Conservation (phyloP, 2,797 vertebrate species). For the Lagocephalus sceleratus region DNA sequence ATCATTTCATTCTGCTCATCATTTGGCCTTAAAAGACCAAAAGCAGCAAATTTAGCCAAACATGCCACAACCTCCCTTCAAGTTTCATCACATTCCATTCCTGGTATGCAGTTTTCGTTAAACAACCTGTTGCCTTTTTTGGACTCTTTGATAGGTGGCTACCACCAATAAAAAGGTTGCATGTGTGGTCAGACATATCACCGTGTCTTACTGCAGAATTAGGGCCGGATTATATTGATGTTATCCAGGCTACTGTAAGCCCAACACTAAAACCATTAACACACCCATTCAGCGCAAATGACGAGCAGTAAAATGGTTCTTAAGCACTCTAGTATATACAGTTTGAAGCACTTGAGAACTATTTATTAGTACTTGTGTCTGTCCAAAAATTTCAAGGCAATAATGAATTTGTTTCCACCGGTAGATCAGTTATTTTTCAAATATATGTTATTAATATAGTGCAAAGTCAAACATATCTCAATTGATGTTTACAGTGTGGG, state of each 20-base stretch:
- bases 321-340: not conserved
- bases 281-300: slow-evolving; percentile 4
- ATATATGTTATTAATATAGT: not conserved
- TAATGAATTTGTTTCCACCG: not conserved
- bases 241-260: slow-evolving; percentile 16
- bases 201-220: slow-evolving; percentile 10
- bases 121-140: slow-evolving; percentile 34
- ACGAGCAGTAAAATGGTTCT: not conserved
- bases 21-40: slow-evolving; percentile 1
- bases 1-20: not conserved
- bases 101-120: slow-evolving; percentile 19
- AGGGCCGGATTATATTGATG: slow-evolving; percentile 19
- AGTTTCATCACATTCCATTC: slow-evolving; percentile 31
- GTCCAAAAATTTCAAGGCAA: not conserved
- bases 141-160: slow-evolving; percentile 21
- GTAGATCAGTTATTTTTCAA: not conserved
- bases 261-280: slow-evolving; percentile 14
- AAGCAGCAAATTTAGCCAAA: slow-evolving; percentile 3
- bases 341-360: not conserved
- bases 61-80: slow-evolving; percentile 17
- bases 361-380: not conserved
- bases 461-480: not conserved
- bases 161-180: slow-evolving; percentile 19
- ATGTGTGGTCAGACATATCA: slow-evolving; percentile 15
- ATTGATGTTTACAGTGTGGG: not conserved